These are phyloP conservation scores for Glyphotaelius pellucidus DNA, from an alignment of 2,888 invertebrate genomes.

Conservation along the genomic window DNA sequence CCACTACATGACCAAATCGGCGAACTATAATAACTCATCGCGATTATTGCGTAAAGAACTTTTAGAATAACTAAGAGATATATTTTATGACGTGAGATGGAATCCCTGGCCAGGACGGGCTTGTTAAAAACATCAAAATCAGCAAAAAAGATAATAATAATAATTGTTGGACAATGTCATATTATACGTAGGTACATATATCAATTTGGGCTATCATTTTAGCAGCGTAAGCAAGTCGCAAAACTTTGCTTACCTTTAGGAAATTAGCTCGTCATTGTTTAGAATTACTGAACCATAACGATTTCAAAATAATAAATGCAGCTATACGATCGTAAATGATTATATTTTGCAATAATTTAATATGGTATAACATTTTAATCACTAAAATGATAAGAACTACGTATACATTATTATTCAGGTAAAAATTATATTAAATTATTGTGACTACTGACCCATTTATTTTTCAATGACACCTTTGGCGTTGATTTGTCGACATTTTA, in stretches of 20 bases:
- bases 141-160: neutral
- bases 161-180: too few relatives aligned
- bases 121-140: neutral
- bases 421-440: neutral
- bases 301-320: conserved; percentile 3
- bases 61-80: neutral
- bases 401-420: neutral
- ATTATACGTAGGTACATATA: neutral
- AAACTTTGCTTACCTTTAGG: neutral
- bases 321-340: neutral
- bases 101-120: neutral
- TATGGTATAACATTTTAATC: neutral
- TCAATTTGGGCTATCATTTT: neutral
- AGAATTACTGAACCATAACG: neutral
- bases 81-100: neutral
- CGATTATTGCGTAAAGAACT: conserved; percentile 14
- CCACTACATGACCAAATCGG: conserved; percentile 38
- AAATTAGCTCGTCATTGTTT: neutral
- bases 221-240: neutral
- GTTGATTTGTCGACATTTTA: neutral
- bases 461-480: neutral
- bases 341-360: neutral
- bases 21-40: conserved; percentile 24
- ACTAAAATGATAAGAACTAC: neutral
- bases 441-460: neutral